Conservation (phyloP, 2,113 vertebrate species). For the Melanostigma gelatinosum region DNA sequence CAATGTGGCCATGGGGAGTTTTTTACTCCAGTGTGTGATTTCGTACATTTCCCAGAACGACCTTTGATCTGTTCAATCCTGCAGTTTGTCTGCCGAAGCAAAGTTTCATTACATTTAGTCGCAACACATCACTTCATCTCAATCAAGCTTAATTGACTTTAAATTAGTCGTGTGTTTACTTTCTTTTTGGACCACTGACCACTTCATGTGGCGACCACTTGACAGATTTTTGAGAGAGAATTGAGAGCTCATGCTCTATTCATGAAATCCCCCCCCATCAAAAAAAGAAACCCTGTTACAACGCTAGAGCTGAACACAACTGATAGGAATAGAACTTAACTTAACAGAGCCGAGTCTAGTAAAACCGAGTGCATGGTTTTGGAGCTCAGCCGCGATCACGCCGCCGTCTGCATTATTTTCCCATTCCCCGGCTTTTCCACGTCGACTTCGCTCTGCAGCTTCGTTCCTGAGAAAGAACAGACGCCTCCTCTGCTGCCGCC, state of each 20-base stretch:
- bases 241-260: background rate
- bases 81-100: no score
- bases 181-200: background rate
- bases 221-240: background rate
- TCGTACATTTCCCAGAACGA: conserved; percentile 1
- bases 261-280: background rate
- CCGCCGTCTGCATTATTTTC: conserved; percentile 70
- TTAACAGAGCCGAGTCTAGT: background rate
- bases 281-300: background rate
- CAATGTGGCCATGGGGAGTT: background rate
- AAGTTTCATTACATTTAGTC: background rate
- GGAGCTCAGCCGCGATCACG: conserved; percentile 49
- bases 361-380: conserved; percentile 23
- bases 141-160: background rate
- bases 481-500: conserved; percentile 62
- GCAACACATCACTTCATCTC: background rate
- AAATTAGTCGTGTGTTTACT: background rate
- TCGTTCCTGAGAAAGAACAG: conserved; percentile 84
- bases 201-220: background rate
- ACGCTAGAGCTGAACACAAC: background rate
- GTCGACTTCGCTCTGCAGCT: conserved; percentile 77
- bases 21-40: background rate
- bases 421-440: conserved; percentile 81
- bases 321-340: background rate
- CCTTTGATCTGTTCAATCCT: conserved; percentile 2